Conservation (phyloP, 1,140 invertebrate species). For the Polypedilum pembai region DNA sequence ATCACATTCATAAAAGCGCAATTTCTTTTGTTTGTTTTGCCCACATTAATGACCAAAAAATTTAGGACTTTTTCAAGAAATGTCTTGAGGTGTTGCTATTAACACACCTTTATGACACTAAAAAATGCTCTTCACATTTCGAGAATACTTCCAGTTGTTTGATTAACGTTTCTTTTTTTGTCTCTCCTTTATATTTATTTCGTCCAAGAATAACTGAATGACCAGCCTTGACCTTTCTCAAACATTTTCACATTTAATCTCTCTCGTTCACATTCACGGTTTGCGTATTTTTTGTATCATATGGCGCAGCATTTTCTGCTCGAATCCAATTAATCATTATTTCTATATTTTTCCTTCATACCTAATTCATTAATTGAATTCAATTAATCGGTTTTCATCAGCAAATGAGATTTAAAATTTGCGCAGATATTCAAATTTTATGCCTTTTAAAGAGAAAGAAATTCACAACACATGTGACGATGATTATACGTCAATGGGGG, state of each 20-base stretch:
- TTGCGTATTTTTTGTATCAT: background rate
- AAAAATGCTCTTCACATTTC: too few species aligned
- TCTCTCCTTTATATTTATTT: background rate
- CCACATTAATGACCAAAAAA: background rate
- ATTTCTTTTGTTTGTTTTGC: background rate
- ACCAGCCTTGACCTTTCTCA: conserved; percentile 4
- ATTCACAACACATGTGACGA: too few species aligned
- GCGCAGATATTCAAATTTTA: too few species aligned
- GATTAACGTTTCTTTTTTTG: background rate
- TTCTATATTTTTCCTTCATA: background rate
- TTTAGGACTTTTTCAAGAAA: background rate
- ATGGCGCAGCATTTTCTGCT: background rate
- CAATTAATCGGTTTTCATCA: background rate
- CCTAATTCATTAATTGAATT: background rate
- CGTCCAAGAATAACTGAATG: background rate
- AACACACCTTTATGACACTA: too few species aligned
- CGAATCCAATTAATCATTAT: background rate
- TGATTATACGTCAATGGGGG: too few species aligned
- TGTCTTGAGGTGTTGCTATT: too few species aligned
- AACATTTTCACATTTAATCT: background rate
- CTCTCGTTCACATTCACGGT: background rate
- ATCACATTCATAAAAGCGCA: background rate
- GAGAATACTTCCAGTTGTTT: background rate
- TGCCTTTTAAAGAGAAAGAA: too few species aligned
- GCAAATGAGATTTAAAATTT: too few species aligned